Conservation (phyloP, 1,140 invertebrate species). For the Leptinotarsa lineolata region DNA sequence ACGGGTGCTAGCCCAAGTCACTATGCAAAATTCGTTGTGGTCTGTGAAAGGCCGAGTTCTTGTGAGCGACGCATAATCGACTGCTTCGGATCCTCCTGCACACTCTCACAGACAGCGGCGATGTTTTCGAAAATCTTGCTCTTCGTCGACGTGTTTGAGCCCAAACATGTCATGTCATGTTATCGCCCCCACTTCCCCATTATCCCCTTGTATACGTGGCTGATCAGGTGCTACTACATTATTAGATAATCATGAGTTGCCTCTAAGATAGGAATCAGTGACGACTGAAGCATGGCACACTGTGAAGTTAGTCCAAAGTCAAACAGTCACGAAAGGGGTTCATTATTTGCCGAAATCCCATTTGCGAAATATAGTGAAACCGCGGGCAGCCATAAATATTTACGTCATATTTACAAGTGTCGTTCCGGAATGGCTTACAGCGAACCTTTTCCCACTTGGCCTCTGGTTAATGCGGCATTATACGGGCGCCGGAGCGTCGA, state of each 20-base stretch:
- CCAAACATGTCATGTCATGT: too few species aligned
- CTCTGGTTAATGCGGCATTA: constrained; percentile 39
- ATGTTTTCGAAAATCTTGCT: too few species aligned
- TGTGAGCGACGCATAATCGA: too few species aligned
- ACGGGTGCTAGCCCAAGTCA: too few species aligned
- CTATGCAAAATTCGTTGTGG: too few species aligned
- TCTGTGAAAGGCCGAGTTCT: too few species aligned
- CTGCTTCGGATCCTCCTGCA: too few species aligned
- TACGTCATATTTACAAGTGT: constrained; percentile 28
- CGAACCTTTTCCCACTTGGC: constrained; percentile 24
- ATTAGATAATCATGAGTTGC: neutral
- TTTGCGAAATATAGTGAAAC: neutral
- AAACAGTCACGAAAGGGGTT: constrained; percentile 13
- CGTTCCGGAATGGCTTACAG: constrained; percentile 25
- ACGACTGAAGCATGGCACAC: neutral
- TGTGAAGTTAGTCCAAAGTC: neutral
- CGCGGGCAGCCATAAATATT: constrained; percentile 20
- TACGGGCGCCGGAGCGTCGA: constrained; percentile 52
- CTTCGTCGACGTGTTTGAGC: too few species aligned
- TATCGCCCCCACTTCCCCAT: too few species aligned
- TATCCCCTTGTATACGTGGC: too few species aligned
- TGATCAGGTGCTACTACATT: neutral
- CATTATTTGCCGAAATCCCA: constrained; percentile 20
- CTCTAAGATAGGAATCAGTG: neutral
- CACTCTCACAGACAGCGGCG: too few species aligned